Base-by-base conservation (phyloP, 2,888 invertebrate species). In the Maniola hyperantus region DNA sequence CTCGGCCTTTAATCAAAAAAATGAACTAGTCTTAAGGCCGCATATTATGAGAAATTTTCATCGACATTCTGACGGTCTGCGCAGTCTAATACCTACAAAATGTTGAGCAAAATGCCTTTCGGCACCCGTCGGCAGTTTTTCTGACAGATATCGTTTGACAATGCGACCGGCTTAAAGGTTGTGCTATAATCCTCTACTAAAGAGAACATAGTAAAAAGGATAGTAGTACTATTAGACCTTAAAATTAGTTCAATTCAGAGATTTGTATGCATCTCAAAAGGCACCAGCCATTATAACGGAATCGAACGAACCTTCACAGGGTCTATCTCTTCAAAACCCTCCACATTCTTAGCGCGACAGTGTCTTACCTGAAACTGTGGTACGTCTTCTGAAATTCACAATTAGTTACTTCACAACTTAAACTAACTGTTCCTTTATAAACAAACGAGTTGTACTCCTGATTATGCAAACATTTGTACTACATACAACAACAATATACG, bases 321-420 rank as follows among this genome's bases (percentile, higher is more conserved):
- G 75, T 83, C 75, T 81, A 90, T 88, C 77, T 91, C 90, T 88
- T 82, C 83, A 82, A 82, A 88, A 89, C 83, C 72, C 85, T 85
- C 87, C 85, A 83, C 83, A 87, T 79, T 82, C 84, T 82, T 89
- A 82, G 79, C 72, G 77, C 87, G 88, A 80, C 72, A 70, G 76
- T 79, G 76, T 79, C 80, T 90, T 82, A 85, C 81, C 91, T 91
- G 91, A 85, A 91, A 90, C 73, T 77, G 70, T 71, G 70, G 75
- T 69, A 75, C 65, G 70, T 72, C 72, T 72, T 75, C 76, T 76
- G 72, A 74, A 71, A 71, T 69, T 69, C 20, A n/a, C 10, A 6
- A 46, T 39, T 39, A 39, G 18, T 42, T 15, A 60, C 34, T 60
- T 60, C 18, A 18, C 48, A 34, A 4, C 48, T 48, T 33, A 54